These are phyloP conservation scores for Neosilurus hyrtlii DNA, from an alignment of 2,797 vertebrate genomes.

Conservation along the genomic window DNA sequence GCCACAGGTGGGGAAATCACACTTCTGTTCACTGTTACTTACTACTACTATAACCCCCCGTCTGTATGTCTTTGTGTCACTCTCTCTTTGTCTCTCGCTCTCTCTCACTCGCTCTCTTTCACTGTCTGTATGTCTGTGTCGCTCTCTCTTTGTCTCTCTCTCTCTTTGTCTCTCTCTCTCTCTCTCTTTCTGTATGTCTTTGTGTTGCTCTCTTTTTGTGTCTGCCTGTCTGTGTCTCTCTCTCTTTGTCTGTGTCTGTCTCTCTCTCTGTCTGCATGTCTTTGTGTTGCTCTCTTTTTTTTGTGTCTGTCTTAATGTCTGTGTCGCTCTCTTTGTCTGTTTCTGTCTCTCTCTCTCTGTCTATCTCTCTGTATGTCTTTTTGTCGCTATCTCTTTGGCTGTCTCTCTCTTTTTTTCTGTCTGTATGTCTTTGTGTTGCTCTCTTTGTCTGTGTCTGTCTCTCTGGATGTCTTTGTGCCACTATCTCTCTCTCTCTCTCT, in stretches of 20 bases:
- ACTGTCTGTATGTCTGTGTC: constrained; percentile 6
- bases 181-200: constrained; percentile 37
- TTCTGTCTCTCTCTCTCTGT: background rate
- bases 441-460: background rate
- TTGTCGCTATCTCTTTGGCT: background rate
- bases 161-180: background rate
- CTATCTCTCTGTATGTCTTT: background rate
- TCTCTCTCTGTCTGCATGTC: background rate
- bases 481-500: background rate
- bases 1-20: constrained; percentile 92
- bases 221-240: background rate
- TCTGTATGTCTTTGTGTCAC: no score
- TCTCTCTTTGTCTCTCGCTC: constrained; percentile 22
- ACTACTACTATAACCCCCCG: constrained; percentile 63
- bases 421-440: background rate
- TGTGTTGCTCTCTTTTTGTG: constrained; percentile 51
- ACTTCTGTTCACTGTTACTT: constrained; percentile 64
- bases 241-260: background rate
- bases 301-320: no score
- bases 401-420: background rate
- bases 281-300: background rate
- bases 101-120: constrained; percentile 37
- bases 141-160: constrained; percentile 48
- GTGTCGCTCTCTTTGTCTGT: background rate
- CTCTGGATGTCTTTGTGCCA: background rate